phyloP scores from a whole-genome alignment of 2,113 vertebrate species.

The Toxotes jaculatrix region DNA sequence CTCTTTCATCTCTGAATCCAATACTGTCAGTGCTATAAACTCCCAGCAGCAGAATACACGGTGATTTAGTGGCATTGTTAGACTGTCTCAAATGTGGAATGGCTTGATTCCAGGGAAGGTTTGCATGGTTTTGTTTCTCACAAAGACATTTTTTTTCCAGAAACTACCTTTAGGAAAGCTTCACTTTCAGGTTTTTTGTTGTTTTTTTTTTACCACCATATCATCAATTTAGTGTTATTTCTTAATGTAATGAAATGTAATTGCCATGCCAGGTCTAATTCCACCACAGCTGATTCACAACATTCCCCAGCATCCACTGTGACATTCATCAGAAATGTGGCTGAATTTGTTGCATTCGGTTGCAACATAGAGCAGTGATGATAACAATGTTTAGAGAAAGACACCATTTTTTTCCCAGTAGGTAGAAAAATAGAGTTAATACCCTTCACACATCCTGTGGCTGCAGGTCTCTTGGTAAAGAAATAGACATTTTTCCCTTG shows the following conservation, averaged over 20 bases:
- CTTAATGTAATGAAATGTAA: constrained; percentile 3
- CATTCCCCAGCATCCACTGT: neutral
- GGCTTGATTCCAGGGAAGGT: constrained; percentile 49
- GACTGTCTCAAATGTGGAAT: constrained; percentile 58
- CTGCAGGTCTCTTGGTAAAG: neutral
- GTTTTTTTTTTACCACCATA: neutral
- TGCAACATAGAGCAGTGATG: too few relatives aligned
- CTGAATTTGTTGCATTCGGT: neutral
- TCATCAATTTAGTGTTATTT: constrained; percentile 12
- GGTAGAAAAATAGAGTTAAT: neutral
- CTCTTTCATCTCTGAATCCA: constrained; percentile 70
- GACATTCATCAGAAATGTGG: neutral
- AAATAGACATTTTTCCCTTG: too few relatives aligned
- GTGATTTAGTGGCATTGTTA: constrained; percentile 71
- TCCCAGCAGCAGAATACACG: constrained; percentile 58
- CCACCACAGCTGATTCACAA: neutral
- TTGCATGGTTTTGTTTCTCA: constrained; percentile 49
- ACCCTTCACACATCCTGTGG: neutral
- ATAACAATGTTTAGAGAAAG: neutral
- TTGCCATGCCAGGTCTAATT: constrained; percentile 4
- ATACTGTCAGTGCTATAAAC: constrained; percentile 58
- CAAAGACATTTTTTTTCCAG: constrained; percentile 19
- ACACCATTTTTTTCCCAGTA: neutral
- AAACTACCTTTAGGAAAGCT: constrained; percentile 21
- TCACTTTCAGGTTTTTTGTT: neutral